These are phyloP conservation scores for Eidolon dupreanum DNA, from an alignment of 2,797 vertebrate genomes.

Conservation along the genomic window DNA sequence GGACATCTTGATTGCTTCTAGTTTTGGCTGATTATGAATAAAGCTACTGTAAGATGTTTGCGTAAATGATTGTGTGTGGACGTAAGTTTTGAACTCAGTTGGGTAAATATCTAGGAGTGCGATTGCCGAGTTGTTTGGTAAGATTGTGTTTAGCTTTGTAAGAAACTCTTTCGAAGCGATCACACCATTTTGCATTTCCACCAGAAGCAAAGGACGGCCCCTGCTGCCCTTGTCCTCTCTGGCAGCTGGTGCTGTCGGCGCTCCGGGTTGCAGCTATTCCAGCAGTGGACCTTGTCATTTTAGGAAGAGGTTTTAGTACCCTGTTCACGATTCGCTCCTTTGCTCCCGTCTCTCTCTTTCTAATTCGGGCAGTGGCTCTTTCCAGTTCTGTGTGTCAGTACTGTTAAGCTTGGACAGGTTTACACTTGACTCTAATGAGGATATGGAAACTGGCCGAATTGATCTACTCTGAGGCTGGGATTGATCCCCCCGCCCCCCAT, in stretches of 20 bases:
- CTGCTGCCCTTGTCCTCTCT: background rate
- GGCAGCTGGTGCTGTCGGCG: background rate
- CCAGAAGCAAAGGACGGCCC: background rate
- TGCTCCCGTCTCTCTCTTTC: background rate
- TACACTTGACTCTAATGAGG: slow-evolving; percentile 76
- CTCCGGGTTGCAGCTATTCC: background rate
- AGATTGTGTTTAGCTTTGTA: background rate
- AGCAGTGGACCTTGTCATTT: background rate
- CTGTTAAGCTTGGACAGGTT: slow-evolving; percentile 72
- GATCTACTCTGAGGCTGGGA: slow-evolving; percentile 67
- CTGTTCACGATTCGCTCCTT: background rate
- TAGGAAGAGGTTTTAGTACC: background rate
- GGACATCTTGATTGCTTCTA: background rate
- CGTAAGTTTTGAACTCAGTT: background rate
- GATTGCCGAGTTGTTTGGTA: background rate
- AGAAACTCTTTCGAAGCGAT: background rate
- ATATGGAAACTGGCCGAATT: slow-evolving; percentile 74
- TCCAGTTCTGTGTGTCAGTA: background rate
- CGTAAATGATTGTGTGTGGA: background rate
- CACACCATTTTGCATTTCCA: accelerated
- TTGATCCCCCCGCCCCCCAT: background rate
- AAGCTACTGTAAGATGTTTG: background rate
- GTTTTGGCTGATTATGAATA: background rate
- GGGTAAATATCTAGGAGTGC: background rate
- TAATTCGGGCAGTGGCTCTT: background rate